Percentiles rank a stretch among this genome's conserved stretches.
These are phyloP conservation scores for Cyprinodon tularosa DNA, from an alignment of 2,113 vertebrate genomes.

Conservation along the genomic window DNA sequence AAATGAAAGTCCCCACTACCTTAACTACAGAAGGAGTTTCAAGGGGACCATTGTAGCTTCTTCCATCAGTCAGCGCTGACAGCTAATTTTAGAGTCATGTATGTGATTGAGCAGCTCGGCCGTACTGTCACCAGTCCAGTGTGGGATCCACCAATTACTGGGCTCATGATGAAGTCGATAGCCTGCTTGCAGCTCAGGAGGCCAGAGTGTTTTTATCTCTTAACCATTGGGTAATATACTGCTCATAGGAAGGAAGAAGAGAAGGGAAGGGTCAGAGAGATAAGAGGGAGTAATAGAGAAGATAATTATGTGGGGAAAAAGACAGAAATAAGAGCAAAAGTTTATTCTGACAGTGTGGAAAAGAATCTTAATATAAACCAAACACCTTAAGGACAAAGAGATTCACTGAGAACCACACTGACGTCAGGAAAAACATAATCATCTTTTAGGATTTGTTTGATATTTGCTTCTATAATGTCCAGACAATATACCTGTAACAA, in stretches of 20 bases:
- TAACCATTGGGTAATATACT: neutral
- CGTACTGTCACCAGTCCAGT: slow-evolving; percentile 29
- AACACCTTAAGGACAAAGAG: too few species aligned
- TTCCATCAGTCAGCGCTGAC: slow-evolving; percentile 20
- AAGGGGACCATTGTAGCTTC: neutral
- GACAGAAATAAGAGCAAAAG: neutral
- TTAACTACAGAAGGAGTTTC: neutral
- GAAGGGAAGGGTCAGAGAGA: neutral
- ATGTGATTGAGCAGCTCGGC: slow-evolving; percentile 18
- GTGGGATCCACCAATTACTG: slow-evolving; percentile 54
- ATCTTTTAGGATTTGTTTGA: too few species aligned
- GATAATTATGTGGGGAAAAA: slow-evolving; percentile 7
- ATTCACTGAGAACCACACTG: too few species aligned
- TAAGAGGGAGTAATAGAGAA: slow-evolving; percentile 11
- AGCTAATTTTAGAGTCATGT: slow-evolving; percentile 22
- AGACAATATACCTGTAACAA: too few species aligned
- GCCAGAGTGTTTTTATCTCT: slow-evolving; percentile 22
- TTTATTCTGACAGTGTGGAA: neutral
- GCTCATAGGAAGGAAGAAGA: slow-evolving; percentile 1
- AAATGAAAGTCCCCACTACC: neutral
- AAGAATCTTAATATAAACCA: neutral
- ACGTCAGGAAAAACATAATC: too few species aligned
- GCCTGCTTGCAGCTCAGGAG: slow-evolving; percentile 10
- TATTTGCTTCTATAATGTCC: too few species aligned
- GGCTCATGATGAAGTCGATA: slow-evolving; percentile 46